Evolutionary conservation across 2,113 vertebrate species (phyloP).

Genomic region (Ceratotherium simum): DNA sequence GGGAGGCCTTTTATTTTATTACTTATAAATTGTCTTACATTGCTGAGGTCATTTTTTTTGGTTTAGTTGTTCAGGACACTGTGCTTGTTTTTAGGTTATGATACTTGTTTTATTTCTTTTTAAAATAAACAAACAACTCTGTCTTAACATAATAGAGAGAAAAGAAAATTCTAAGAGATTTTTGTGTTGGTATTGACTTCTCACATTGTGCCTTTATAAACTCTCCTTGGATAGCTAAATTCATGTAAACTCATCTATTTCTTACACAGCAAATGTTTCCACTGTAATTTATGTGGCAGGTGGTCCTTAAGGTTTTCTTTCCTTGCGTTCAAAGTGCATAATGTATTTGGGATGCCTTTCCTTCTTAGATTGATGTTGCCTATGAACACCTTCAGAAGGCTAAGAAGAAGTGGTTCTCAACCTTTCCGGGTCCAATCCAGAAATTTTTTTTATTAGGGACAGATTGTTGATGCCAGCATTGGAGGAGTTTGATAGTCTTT

Average conservation of each 20-base stretch:
- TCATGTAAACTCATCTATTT: not conserved
- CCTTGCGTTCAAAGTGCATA: not conserved
- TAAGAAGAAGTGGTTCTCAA: not conserved
- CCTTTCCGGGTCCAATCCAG: not conserved
- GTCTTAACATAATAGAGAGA: constrained; percentile 29
- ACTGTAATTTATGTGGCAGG: not conserved
- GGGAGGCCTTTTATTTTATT: constrained; percentile 59
- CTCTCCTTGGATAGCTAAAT: not conserved
- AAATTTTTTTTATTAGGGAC: not conserved
- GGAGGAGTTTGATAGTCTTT: not conserved
- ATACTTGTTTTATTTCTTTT: constrained; percentile 53
- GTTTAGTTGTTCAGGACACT: constrained; percentile 46
- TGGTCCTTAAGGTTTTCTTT: not conserved
- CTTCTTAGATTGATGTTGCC: not conserved
- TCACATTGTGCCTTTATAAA: not conserved
- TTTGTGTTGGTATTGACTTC: constrained; percentile 39
- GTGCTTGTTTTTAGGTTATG: constrained; percentile 39
- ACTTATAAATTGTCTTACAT: constrained; percentile 50
- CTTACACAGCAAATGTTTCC: not conserved
- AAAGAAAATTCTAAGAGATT: constrained; percentile 26
- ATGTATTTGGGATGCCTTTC: not conserved
- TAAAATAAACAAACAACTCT: constrained; percentile 45
- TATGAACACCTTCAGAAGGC: not conserved
- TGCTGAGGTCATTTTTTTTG: constrained; percentile 8
- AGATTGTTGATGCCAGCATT: not conserved